These are phyloP conservation scores for Apostichopus leukothele DNA, from an alignment of 53 echinoderm and acorn worm genomes.

Conservation along the genomic window DNA sequence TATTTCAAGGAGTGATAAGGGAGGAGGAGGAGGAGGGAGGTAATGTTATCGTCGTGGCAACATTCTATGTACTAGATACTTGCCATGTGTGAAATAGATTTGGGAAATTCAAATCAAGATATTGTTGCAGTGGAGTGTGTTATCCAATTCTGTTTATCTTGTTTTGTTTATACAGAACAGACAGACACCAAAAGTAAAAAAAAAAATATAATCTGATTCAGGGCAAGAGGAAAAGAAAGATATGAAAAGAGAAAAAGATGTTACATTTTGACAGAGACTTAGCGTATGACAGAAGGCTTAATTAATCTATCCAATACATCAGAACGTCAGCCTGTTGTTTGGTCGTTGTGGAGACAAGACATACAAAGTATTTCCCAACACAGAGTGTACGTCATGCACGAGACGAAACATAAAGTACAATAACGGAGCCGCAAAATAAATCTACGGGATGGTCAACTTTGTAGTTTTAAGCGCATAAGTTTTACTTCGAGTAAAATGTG, in stretches of 20 bases:
- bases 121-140: neutral
- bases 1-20: neutral
- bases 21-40: neutral
- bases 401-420: too few relatives aligned
- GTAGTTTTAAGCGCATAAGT: too few relatives aligned
- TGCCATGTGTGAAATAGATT: neutral
- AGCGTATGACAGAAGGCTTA: neutral
- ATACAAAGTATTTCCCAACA: too few relatives aligned
- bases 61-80: slow-evolving; percentile 33
- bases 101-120: neutral
- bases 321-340: neutral
- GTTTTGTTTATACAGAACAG: neutral
- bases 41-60: slow-evolving; percentile 21
- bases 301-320: neutral
- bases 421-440: too few relatives aligned
- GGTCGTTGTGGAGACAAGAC: too few relatives aligned
- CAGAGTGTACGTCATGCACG: too few relatives aligned
- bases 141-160: neutral
- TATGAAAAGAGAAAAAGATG: neutral
- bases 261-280: neutral
- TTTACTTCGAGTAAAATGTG: too few relatives aligned
- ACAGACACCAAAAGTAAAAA: neutral
- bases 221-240: neutral
- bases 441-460: too few relatives aligned
- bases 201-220: too few relatives aligned